These are phyloP conservation scores for Emydocephalus ijimae DNA, from an alignment of 2,113 vertebrate species.

Conservation along the genomic window DNA sequence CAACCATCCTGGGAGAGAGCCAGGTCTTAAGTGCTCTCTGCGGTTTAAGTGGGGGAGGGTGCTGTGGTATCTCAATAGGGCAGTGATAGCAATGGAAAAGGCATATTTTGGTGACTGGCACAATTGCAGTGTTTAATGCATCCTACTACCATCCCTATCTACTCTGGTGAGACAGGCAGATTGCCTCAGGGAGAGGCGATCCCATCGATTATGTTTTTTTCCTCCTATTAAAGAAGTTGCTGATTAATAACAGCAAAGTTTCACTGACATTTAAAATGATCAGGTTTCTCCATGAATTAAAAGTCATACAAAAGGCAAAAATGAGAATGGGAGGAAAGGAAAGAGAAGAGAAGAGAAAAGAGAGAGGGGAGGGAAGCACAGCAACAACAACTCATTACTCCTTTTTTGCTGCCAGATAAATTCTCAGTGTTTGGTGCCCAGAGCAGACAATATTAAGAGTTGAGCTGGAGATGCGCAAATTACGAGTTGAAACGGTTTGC, in stretches of 20 bases:
- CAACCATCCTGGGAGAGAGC: neutral
- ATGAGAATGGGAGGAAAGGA: neutral
- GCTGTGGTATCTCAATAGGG: neutral
- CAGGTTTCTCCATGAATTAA: neutral
- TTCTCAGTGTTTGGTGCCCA: neutral
- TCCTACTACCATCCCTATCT: neutral
- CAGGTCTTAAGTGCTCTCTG: neutral
- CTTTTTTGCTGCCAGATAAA: neutral
- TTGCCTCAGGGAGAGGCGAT: neutral
- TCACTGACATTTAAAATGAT: neutral
- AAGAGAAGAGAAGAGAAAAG: neutral
- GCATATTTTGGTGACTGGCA: neutral
- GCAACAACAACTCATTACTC: neutral
- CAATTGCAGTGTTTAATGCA: neutral
- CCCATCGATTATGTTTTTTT: neutral
- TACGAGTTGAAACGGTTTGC: neutral
- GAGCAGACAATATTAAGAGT: neutral
- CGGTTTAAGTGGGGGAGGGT: neutral
- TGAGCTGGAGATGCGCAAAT: neutral
- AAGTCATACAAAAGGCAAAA: neutral
- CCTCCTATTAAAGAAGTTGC: neutral
- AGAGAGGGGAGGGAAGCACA: neutral
- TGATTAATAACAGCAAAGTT: neutral
- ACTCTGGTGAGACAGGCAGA: neutral
- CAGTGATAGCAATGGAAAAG: neutral